These are phyloP conservation scores for Psophia crepitans DNA, from an alignment of 2,113 vertebrate genomes.

Conservation along the genomic window DNA sequence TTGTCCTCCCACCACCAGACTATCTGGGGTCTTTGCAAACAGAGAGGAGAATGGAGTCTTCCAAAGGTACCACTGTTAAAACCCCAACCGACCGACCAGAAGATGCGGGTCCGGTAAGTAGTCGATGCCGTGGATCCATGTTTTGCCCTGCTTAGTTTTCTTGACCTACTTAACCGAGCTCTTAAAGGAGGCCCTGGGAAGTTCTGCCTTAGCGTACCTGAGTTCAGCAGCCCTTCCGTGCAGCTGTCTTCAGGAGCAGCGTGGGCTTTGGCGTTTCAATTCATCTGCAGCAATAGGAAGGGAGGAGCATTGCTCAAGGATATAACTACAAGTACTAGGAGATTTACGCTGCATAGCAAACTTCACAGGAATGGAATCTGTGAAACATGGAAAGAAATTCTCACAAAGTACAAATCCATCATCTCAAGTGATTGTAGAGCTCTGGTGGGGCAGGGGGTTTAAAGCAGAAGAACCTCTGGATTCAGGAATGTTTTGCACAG, in stretches of 20 bases:
- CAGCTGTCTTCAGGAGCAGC: not conserved
- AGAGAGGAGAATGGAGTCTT: not conserved
- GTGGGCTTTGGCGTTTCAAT: not conserved
- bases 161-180: not conserved
- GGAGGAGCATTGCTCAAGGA: not conserved
- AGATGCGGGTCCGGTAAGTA: constrained; percentile 60
- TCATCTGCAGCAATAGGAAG: not conserved
- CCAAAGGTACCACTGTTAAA: constrained; percentile 25
- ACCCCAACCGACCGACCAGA: not conserved
- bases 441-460: not conserved
- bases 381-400: not conserved
- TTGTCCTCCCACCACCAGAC: constrained; percentile 88
- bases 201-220: not conserved
- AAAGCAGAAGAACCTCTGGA: not conserved
- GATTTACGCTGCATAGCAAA: not conserved
- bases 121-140: fast-evolving
- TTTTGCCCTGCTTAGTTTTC: not conserved
- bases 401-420: not conserved
- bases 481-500: not conserved
- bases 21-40: constrained; percentile 76
- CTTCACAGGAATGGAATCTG: not conserved
- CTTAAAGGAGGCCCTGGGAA: not conserved
- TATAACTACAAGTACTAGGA: not conserved
- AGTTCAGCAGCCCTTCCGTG: not conserved
- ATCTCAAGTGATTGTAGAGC: not conserved